Evolutionary conservation across 2,888 invertebrate genomes (phyloP).

Genomic region (Cotesia congregata): DNA sequence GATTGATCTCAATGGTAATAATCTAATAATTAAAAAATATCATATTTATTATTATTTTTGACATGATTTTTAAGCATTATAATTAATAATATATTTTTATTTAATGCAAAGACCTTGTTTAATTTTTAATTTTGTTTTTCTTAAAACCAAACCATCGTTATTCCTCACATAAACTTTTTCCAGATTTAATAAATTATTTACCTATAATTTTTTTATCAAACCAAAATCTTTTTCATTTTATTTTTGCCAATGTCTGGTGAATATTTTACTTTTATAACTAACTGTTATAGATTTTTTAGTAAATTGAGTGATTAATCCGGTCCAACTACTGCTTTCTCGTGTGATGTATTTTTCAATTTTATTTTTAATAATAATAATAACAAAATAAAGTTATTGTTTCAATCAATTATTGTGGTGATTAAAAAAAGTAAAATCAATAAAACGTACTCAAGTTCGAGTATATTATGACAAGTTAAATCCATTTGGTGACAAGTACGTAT

Average conservation of each 20-base stretch:
- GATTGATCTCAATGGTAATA: conserved; percentile 73
- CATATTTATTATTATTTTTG: too few species aligned
- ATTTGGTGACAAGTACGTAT: background rate
- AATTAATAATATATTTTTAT: too few species aligned
- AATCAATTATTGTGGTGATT: background rate
- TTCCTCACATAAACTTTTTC: too few species aligned
- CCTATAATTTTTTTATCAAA: background rate
- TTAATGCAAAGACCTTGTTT: too few species aligned
- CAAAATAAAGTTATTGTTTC: background rate
- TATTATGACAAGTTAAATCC: background rate
- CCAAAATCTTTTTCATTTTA: background rate
- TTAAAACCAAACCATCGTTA: too few species aligned
- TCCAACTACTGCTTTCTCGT: background rate
- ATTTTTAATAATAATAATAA: background rate
- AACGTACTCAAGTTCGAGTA: background rate
- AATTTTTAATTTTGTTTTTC: too few species aligned
- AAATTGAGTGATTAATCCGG: conserved; percentile 52
- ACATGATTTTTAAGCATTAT: too few species aligned
- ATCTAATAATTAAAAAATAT: too few species aligned
- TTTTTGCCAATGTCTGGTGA: conserved; percentile 47
- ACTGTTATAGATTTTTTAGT: conserved; percentile 56
- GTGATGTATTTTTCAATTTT: background rate
- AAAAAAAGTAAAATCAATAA: background rate
- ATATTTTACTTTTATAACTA: conserved; percentile 54
- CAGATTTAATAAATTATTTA: too few species aligned